phyloP scores from a whole-genome alignment of 2,797 vertebrate genomes.

The Chaenodraco wilsoni region DNA sequence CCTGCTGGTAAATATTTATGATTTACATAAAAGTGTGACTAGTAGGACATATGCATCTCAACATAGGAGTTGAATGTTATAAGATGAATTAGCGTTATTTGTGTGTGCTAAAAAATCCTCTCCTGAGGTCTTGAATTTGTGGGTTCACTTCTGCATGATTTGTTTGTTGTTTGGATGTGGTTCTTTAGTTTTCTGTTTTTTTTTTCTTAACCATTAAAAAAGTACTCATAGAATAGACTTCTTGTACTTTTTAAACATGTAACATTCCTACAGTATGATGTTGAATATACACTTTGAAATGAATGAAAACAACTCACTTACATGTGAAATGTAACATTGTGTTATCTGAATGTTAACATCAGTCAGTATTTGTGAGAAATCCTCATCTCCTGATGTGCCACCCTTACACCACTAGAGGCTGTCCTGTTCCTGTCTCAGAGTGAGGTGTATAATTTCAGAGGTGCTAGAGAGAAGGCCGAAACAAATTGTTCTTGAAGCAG shows the following conservation, averaged over 20 bases:
- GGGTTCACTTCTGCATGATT: slow-evolving; percentile 21
- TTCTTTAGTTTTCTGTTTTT: neutral
- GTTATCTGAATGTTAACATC: neutral
- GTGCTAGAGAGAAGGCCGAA: slow-evolving; percentile 19
- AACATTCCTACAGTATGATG: neutral
- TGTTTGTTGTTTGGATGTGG: slow-evolving; percentile 11
- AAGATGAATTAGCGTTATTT: neutral
- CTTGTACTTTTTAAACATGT: neutral
- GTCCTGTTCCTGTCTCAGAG: slow-evolving; percentile 64
- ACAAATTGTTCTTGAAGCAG: slow-evolving; percentile 17
- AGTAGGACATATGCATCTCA: neutral
- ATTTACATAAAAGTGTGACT: slow-evolving; percentile 8
- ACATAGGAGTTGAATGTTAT: neutral
- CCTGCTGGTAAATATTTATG: slow-evolving; percentile 23
- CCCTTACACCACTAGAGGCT: slow-evolving; percentile 77
- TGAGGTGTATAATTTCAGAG: slow-evolving; percentile 15
- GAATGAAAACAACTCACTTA: neutral
- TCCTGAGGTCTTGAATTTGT: no score
- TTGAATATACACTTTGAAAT: neutral
- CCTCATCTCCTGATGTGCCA: slow-evolving; percentile 50
- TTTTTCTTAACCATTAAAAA: slow-evolving; percentile 1
- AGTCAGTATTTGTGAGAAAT: neutral
- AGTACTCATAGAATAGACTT: neutral
- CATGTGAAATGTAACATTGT: neutral
- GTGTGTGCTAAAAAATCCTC: neutral